These are phyloP conservation scores for Leuctra nigra DNA, from an alignment of 2,888 invertebrate genomes.

Conservation along the genomic window DNA sequence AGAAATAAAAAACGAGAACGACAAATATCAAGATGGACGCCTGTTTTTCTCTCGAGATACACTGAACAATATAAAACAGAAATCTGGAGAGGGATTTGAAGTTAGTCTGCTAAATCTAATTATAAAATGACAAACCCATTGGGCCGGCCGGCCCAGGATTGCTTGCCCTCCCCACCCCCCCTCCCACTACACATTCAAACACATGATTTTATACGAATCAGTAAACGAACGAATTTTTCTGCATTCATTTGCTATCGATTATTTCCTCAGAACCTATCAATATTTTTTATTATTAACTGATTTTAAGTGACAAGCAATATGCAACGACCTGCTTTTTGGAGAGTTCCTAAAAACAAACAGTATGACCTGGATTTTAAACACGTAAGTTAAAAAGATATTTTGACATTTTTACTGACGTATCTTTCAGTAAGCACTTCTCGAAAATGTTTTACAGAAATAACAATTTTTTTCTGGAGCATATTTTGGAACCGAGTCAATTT, in stretches of 20 bases:
- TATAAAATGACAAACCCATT: not conserved
- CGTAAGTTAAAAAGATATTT: not conserved
- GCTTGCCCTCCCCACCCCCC: not conserved
- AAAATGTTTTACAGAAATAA: no score
- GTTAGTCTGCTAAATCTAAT: not conserved
- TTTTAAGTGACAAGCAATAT: not conserved
- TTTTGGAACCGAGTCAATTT: not conserved
- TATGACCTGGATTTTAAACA: not conserved
- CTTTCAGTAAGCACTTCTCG: no score
- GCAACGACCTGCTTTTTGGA: not conserved
- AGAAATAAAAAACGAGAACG: not conserved
- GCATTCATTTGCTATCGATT: not conserved
- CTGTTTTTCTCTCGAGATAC: not conserved
- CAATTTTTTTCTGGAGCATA: not conserved
- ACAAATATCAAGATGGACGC: not conserved
- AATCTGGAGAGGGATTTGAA: not conserved
- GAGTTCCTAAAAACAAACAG: not conserved
- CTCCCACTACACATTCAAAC: not conserved
- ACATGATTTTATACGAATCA: not conserved
- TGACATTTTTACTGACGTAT: no score
- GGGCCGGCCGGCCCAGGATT: not conserved
- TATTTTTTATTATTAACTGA: not conserved
- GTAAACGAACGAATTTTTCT: not conserved
- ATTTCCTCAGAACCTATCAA: not conserved
- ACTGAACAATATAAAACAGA: not conserved